Evolutionary conservation across 2,797 vertebrate species (phyloP).

Genomic region (Muscicapa striata): DNA sequence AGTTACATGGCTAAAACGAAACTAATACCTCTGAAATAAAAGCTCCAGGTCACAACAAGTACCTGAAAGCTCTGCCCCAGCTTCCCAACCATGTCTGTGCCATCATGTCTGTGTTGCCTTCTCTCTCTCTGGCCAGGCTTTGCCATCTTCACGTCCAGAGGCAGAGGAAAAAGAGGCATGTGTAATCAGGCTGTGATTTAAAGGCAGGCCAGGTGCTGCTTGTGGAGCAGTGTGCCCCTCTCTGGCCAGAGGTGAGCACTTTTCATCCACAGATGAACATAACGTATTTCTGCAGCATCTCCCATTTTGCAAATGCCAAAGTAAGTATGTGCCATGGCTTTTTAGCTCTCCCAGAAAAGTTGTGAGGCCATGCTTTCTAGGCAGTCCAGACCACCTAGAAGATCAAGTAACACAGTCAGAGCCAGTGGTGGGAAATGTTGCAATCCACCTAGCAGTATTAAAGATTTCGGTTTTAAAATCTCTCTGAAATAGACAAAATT

Average conservation of each 20-base stretch:
- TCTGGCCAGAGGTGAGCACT: background rate
- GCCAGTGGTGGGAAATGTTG: background rate
- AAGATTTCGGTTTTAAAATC: background rate
- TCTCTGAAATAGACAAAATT: background rate
- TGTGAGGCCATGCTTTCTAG: background rate
- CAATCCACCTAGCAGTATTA: background rate
- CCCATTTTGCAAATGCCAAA: background rate
- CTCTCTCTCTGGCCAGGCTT: background rate
- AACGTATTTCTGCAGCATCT: background rate
- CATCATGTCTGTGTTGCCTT: accelerated
- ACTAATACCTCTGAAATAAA: accelerated
- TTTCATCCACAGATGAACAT: background rate
- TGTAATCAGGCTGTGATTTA: background rate
- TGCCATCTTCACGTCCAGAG: background rate
- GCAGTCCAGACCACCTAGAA: background rate
- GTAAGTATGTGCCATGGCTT: accelerated
- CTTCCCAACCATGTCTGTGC: accelerated
- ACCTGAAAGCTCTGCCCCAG: background rate
- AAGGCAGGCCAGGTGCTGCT: background rate
- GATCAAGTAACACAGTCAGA: background rate
- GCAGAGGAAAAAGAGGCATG: background rate
- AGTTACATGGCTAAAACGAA: background rate
- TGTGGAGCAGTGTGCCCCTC: background rate
- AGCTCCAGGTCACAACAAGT: background rate
- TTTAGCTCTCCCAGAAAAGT: background rate